Percentiles rank a stretch among this genome's conserved stretches.
These are phyloP conservation scores for Amblyopsis rosae DNA, from an alignment of 2,113 vertebrate genomes.

Conservation along the genomic window DNA sequence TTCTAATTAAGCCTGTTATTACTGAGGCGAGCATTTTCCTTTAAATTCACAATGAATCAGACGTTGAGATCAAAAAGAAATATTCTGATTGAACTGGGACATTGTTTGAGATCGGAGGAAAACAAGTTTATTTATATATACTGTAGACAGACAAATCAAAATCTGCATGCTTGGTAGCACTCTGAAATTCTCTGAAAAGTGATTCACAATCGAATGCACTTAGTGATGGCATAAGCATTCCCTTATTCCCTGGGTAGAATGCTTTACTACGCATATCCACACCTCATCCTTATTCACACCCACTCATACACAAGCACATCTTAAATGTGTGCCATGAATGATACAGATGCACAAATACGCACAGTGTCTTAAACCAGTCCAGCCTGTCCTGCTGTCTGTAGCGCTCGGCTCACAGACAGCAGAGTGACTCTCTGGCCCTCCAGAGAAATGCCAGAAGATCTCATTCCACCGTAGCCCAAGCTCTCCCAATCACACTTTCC, in stretches of 20 bases:
- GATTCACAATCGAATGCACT: constrained; percentile 21
- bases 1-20: not conserved
- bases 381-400: constrained; percentile 18
- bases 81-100: not conserved
- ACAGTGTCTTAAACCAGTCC: not conserved
- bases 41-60: not conserved
- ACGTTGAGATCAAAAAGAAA: constrained; percentile 16
- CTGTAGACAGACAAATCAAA: constrained; percentile 18
- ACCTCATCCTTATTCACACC: too few species aligned
- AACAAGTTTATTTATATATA: constrained; percentile 11
- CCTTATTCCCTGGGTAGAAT: not conserved
- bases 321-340: too few species aligned
- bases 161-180: constrained; percentile 6
- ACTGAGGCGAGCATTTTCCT: not conserved
- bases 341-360: not conserved
- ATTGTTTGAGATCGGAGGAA: constrained; percentile 6
- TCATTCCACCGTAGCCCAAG: constrained; percentile 30
- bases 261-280: too few species aligned
- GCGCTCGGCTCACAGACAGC: constrained; percentile 17
- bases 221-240: constrained; percentile 3
- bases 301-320: too few species aligned
- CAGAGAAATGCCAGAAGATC: constrained; percentile 36
- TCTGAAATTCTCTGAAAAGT: constrained; percentile 3
- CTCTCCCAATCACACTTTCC: constrained; percentile 59
- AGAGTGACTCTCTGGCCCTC: constrained; percentile 17